These are phyloP conservation scores for Synaphobranchus kaupii DNA, from an alignment of 2,797 vertebrate species.

Conservation along the genomic window DNA sequence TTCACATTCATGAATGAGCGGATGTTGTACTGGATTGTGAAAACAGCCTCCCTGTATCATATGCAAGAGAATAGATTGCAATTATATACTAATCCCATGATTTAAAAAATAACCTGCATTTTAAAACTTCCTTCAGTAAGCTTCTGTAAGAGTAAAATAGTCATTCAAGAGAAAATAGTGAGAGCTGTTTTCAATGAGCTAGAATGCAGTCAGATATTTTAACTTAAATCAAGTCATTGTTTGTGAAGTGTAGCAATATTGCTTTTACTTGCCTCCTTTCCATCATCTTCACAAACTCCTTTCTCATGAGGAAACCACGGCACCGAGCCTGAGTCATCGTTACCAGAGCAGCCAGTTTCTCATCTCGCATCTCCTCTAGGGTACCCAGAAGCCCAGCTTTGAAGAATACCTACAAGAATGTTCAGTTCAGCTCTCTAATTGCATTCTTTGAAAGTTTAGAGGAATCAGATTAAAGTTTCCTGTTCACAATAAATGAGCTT, in stretches of 20 bases:
- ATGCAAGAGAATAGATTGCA: no score
- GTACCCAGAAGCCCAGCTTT: constrained; percentile 82
- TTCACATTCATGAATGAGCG: constrained; percentile 77
- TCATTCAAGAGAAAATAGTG: no score
- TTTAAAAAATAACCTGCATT: no score
- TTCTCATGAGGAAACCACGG: constrained; percentile 77
- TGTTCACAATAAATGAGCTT: neutral
- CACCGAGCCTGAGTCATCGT: constrained; percentile 77
- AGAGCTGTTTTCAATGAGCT: no score
- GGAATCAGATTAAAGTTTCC: neutral
- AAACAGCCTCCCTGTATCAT: constrained; percentile 43
- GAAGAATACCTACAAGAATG: constrained; percentile 77
- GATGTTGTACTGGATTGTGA: constrained; percentile 73
- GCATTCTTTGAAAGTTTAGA: neutral
- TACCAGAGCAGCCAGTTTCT: constrained; percentile 76
- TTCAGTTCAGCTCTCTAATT: neutral
- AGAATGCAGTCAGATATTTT: no score
- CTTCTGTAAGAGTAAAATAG: no score
- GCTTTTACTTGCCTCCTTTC: constrained; percentile 67
- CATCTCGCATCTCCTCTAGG: constrained; percentile 85
- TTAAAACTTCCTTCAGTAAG: no score
- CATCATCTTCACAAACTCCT: constrained; percentile 79
- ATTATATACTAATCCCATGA: no score
- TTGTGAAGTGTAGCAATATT: neutral
- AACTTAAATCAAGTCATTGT: no score